Evolutionary conservation across 1,140 invertebrate species (phyloP), one percentile per base, ranked within the genome.

Genomic region (Lycorma delicatula): DNA sequence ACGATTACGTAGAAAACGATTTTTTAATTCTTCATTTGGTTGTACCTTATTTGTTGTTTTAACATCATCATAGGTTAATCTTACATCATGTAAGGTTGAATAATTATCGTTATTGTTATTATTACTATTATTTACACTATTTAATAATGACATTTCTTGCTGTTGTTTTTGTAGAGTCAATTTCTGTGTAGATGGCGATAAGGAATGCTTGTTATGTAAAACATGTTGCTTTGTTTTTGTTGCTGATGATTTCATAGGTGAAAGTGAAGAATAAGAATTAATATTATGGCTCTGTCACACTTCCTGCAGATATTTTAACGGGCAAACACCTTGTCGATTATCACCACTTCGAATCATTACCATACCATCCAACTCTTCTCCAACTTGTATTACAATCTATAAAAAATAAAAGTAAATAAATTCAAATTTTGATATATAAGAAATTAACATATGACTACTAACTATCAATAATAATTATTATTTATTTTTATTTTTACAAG

Each of bases 261-360:
- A 3, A 41, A n/a, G n/a, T n/a, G n/a, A n/a, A n/a, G n/a, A n/a
- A n/a, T n/a, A n/a, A n/a, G n/a, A n/a, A n/a, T n/a, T n/a, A n/a
- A n/a, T n/a, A n/a, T n/a, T n/a, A n/a, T n/a, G n/a, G n/a, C n/a
- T 38, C 63, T 81, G 84, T 87, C 85, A 87, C 84, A 88, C 85
- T 72, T 87, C 88, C 76, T 89, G 87, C 57, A 91, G 77, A 64
- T 87, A 90, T 71, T 89, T 90, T 1, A 89, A 70, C 4, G 87
- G 87, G 71, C 87, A 94, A 66, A 89, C 74, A 63, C 88, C 83
- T 77, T 88, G 80, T 71, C 89, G 82, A 78, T 92, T 82, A 74
- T 91, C 80, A 53, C 91, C 85, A 56, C 88, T 89, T n/a, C 91
- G 80, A 41, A 97, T 91, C 81, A 91, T 90, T 44, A 94, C 87